A percentile compares a stretch with the other conserved stretches of the same genome.
Conservation (phyloP, 1,140 invertebrate species). For the Atopsyche davidsoni region DNA sequence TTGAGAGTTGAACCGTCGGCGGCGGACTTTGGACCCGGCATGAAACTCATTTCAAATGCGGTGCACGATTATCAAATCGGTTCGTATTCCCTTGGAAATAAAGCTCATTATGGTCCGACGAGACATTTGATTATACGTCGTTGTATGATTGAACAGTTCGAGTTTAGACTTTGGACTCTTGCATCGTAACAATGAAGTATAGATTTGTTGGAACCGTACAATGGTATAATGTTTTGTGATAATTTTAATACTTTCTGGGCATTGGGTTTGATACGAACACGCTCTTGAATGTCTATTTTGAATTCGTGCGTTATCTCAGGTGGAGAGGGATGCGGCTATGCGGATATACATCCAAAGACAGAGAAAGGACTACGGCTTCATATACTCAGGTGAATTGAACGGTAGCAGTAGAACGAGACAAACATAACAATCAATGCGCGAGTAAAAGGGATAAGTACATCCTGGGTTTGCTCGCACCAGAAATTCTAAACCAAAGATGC, state of each 20-base stretch:
- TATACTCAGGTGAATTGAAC: no score
- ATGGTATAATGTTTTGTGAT: neutral
- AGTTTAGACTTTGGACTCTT: constrained; percentile 16
- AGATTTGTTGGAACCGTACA: constrained; percentile 2
- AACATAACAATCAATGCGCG: no score
- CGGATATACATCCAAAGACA: no score
- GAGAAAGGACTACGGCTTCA: no score
- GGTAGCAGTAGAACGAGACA: no score
- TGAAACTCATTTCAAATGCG: neutral
- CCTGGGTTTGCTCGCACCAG: no score
- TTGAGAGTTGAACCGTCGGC: neutral
- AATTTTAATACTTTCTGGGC: constrained; percentile 2
- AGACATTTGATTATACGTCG: no score
- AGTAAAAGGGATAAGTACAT: no score
- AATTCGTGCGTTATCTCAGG: constrained; percentile 1
- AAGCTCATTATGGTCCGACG: neutral
- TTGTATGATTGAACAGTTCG: neutral
- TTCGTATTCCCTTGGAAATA: neutral
- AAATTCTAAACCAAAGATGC: no score
- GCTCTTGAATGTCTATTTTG: neutral
- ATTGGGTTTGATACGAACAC: neutral
- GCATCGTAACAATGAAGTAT: constrained; percentile 21
- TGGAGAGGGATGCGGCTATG: no score
- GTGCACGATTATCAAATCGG: neutral
- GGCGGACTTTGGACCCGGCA: constrained; percentile 1